Evolutionary conservation across 2,888 invertebrate species (phyloP), one percentile per base, ranked within the genome.

Genomic region (Itoplectis maculator): DNA sequence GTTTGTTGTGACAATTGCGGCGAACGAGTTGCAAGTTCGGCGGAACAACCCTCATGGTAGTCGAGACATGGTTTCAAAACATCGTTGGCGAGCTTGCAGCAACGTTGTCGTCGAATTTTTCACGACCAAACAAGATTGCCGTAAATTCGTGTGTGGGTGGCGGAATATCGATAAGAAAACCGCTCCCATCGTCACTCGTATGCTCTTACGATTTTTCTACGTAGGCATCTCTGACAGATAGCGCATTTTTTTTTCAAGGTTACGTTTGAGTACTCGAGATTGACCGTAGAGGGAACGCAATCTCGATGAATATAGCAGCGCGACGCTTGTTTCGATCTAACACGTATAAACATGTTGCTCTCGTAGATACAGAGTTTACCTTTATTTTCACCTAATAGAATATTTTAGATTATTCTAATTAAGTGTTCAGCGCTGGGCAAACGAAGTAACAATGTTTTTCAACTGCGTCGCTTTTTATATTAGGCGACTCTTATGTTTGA

Each of bases 161-260:
- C 8, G 37, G 61, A 15, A 61, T 40, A 15, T 18, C 18, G 4
- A 35, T 4, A 3, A n/a, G 9, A 37, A 9, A 59, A 35, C 35
- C 1, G 3, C 35, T 13, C 15, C 13, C 35, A 59, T 35, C 35
- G 56, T 8, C 56, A 59, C 29, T 35, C n/a, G 35, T 15, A 35
- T 56, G n/a, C n/a, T 49, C 49, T 49, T n/a, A 37, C 37, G 15
- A n/a, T 37, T 37, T 35, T 37, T 37, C 37, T 18, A 61, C 37
- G 40, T 15, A 61, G 61, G 40, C 61, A 35, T 61, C 5, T 61
- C 37, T 61, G 61, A 61, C 61, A 61, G 61, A 4, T 37, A 18
- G 6, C 7, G 11, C 15, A 35, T 35, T 54, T 56, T 15, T 56
- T 15, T 61, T 40, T 18, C 18, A 18, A 37, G 35, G 35, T 35